Evolutionary conservation across 2,797 vertebrate species (phyloP).

Genomic region (Sebastes miniatus): DNA sequence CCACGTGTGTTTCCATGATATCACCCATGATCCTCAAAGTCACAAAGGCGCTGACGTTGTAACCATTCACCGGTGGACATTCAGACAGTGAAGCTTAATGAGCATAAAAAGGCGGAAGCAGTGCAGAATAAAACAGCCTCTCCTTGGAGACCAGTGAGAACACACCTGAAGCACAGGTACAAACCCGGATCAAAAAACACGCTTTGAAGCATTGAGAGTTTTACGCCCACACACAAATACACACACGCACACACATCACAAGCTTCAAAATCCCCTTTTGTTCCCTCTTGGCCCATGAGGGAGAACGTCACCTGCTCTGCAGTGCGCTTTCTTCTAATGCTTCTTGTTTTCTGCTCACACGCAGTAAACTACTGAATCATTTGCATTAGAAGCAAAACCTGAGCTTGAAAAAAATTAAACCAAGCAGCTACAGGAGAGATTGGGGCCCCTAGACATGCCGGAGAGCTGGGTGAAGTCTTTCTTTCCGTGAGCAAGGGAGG

Average conservation of each 20-base stretch:
- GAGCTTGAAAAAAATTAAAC: slow-evolving; percentile 32
- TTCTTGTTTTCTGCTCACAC: slow-evolving; percentile 21
- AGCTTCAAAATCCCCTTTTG: slow-evolving; percentile 55
- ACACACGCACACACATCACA: slow-evolving; percentile 23
- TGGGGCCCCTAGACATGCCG: slow-evolving; percentile 20
- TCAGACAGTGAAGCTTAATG: slow-evolving; percentile 6
- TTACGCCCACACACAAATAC: slow-evolving; percentile 18
- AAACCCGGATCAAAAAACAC: slow-evolving; percentile 36
- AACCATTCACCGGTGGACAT: slow-evolving; percentile 26
- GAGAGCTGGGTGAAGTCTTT: slow-evolving; percentile 48
- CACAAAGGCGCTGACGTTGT: slow-evolving; percentile 11
- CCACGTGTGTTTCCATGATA: slow-evolving; percentile 41
- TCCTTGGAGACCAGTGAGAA: slow-evolving; percentile 55
- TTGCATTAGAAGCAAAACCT: slow-evolving; percentile 35
- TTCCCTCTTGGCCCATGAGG: slow-evolving; percentile 37
- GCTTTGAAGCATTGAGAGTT: slow-evolving; percentile 37
- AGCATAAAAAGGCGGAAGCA: slow-evolving; percentile 13
- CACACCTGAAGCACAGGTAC: slow-evolving; percentile 68
- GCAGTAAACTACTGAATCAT: slow-evolving; percentile 12
- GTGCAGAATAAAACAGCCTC: slow-evolving; percentile 6
- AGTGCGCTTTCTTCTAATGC: not conserved
- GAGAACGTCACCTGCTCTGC: slow-evolving; percentile 54
- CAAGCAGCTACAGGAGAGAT: slow-evolving; percentile 17
- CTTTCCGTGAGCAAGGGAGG: slow-evolving; percentile 43
- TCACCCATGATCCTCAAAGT: slow-evolving; percentile 27